phyloP scores from a whole-genome alignment of 2,797 vertebrate species.

The Lagodon rhomboides region DNA sequence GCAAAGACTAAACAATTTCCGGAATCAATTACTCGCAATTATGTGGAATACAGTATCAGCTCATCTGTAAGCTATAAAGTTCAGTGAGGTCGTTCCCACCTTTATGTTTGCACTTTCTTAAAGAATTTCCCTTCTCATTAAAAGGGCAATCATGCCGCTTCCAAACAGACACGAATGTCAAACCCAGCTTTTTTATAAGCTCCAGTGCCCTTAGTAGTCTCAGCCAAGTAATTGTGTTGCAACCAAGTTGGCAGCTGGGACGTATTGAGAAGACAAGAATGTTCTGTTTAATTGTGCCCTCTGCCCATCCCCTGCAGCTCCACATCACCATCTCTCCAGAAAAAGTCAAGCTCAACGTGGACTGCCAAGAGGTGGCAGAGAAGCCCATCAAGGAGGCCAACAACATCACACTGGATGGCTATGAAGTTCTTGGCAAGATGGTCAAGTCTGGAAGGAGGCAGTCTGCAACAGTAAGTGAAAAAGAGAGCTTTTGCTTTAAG shows the following conservation, averaged over 20 bases:
- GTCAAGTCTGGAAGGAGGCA: conserved; percentile 87
- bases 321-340: conserved; percentile 94
- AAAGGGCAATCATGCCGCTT: conserved; percentile 45
- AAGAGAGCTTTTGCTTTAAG: conserved; percentile 28
- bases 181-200: conserved; percentile 50
- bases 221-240: conserved; percentile 57
- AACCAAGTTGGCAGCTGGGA: conserved; percentile 43
- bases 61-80: conserved; percentile 54
- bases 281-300: conserved; percentile 51
- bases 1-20: conserved; percentile 66
- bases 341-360: conserved; percentile 94
- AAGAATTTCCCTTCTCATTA: conserved; percentile 45
- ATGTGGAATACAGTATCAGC: conserved; percentile 49
- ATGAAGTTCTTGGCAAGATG: conserved; percentile 97
- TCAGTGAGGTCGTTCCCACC: conserved; percentile 52
- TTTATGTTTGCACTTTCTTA: conserved; percentile 52
- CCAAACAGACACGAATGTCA: conserved; percentile 48
- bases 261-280: conserved; percentile 44
- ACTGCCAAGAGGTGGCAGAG: conserved; percentile 96
- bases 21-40: conserved; percentile 48
- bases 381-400: conserved; percentile 94
- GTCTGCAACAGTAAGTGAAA: conserved; percentile 93
- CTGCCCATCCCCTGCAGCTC: conserved; percentile 85
- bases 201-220: conserved; percentile 21
- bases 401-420: conserved; percentile 94